Base-by-base conservation (phyloP, 2,113 vertebrate genomes). In the Corapipo altera region DNA sequence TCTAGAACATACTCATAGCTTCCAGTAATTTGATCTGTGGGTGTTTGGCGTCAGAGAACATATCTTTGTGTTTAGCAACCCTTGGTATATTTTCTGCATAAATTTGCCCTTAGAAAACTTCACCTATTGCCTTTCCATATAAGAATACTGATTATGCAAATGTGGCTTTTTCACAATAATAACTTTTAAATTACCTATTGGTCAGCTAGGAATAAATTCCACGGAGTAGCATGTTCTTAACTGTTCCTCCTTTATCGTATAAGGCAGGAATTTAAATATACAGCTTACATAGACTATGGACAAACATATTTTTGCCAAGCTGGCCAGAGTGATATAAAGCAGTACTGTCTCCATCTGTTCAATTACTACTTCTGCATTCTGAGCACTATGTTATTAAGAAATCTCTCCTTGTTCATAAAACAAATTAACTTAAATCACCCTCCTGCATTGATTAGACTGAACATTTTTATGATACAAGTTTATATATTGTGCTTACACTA, bases 301-400 rank as follows among this genome's bases (percentile, higher is more conserved):
- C 52, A 91, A 84, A 70, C 12, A 35, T 51, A 80, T 66, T 87
- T 94, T 93, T 87, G 15, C n/a, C 73, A 89, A 58, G 28, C 41
- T 87, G 77, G 26, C 19, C 65, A 74, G 35, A 91, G 49, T 30
- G 54, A 89, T 86, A 26, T 61, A 94, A 84, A 91, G 65, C 81
- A 49, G 73, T 93, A 81, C 37, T 46, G 51, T 91, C 74, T 44
- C 77, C 91, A 95, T 77, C 81, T 94, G 88, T 89, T 93, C 88
- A 81, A 74, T 91, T 94, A 70, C 32, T 62, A n/a, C 61, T 88
- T 92, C 71, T 89, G 59, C 73, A 91, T 81, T 32, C 55, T 61
- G 43, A 89, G 69, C 39, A 74, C 46, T 61, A 22, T 26, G 12
- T 58, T 89, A 84, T 85, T 89, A 87, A 74, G 65, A 65, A 87